Base-by-base conservation (phyloP, 2,888 invertebrate genomes). In the Actias luna region DNA sequence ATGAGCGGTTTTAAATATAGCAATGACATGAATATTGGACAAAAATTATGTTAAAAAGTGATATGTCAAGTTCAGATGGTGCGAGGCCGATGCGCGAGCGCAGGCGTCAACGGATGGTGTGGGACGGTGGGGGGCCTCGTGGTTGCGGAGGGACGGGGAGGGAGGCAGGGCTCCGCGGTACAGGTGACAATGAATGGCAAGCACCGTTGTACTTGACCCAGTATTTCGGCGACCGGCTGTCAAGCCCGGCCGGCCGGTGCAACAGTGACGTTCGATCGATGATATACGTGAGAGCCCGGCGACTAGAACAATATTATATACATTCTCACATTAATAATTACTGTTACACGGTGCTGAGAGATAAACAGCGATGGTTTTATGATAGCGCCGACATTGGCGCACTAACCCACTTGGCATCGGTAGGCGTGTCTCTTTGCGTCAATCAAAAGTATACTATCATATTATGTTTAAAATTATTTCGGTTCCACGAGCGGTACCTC, bases 181-280 rank as follows among this genome's bases (percentile, higher is more conserved):
- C 69, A 74, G 83, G 78, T 88, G 92, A 89, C 92, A 91, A 91
- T 91, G 92, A 91, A 91, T 89, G 89, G 89, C 91, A 87, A 90
- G 88, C 92, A 88, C 85, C 89, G 89, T 85, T 90, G 92, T 91
- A 89, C 92, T 92, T 92, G 92, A 92, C 92, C 92, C 80, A 92
- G 89, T 88, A 89, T 87, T 25, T 81, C 78, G 76, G 79, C 88
- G 90, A 83, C 86, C 83, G 83, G 83, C 78, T 76, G 88, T 74
- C 74, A 74, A 81, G 82, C 77, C 79, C 78, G 83, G 71, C 72
- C 79, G 77, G 74, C 72, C 79, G 77, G 74, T 78, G 83, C 82
- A 79, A 72, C 74, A 76, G 73, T 74, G 78, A 77, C 79, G 79
- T 77, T 75, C 83, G 82, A 84, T 80, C 80, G 84, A 84, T 84